A percentile compares a stretch with the other conserved stretches of the same genome.
phyloP scores from a whole-genome alignment of 2,888 invertebrate species.

The Spisula solida region DNA sequence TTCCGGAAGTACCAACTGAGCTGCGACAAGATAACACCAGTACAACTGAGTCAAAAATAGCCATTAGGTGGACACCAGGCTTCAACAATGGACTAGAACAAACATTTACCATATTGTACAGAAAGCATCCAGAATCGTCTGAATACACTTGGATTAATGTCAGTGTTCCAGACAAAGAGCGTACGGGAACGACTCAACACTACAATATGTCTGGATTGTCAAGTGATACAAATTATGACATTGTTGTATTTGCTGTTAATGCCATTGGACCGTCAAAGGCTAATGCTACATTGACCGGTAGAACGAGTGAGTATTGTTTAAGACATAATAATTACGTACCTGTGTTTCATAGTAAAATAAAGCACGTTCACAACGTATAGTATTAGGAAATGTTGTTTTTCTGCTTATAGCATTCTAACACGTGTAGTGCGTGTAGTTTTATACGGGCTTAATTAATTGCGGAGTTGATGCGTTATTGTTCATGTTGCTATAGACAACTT shows the following conservation, averaged over 20 bases:
- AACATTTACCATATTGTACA: constrained; percentile 22
- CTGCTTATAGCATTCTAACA: too few species aligned
- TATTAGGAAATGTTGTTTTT: too few species aligned
- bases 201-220: background rate
- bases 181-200: too few species aligned
- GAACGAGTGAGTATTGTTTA: constrained; percentile 14
- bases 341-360: too few species aligned
- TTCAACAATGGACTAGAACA: constrained; percentile 12
- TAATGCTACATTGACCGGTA: background rate
- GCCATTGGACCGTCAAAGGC: background rate
- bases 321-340: too few species aligned
- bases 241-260: background rate
- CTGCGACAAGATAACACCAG: background rate
- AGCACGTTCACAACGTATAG: too few species aligned
- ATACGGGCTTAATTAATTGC: too few species aligned
- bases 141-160: background rate
- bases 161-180: background rate
- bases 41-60: background rate
- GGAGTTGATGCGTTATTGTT: too few species aligned
- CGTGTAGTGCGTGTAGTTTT: too few species aligned
- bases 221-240: background rate
- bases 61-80: background rate
- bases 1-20: background rate
- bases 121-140: background rate
- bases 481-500: too few species aligned